These are phyloP conservation scores for Macropis europaea DNA, from an alignment of 2,888 invertebrate species.

Conservation along the genomic window DNA sequence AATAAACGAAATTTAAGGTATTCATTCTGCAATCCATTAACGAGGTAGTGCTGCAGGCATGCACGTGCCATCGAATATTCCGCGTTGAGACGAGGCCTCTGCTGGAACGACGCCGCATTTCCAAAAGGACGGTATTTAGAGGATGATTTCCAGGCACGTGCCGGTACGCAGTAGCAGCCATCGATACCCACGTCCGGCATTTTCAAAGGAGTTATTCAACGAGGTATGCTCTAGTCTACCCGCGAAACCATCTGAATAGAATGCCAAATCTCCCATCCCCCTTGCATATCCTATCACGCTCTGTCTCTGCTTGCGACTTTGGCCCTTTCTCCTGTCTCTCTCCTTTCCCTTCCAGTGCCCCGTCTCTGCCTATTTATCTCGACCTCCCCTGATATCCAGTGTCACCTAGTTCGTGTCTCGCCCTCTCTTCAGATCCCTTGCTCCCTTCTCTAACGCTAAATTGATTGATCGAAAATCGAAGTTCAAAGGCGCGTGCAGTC, in stretches of 20 bases:
- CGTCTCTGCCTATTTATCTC: not conserved
- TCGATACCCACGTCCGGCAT: conserved; percentile 63
- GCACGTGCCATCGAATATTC: conserved; percentile 14
- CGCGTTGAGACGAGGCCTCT: conserved; percentile 29
- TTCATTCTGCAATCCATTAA: conserved; percentile 39
- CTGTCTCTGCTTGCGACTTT: too few species aligned
- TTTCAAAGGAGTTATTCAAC: conserved; percentile 69
- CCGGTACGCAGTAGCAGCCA: conserved; percentile 59
- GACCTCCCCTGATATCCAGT: not conserved
- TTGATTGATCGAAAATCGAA: conserved; percentile 30
- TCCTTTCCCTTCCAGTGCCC: conserved; percentile 9
- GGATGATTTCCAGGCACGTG: conserved; percentile 68
- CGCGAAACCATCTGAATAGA: conserved; percentile 63
- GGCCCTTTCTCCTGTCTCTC: not conserved
- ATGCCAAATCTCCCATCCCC: conserved; percentile 58
- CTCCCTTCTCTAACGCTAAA: not conserved
- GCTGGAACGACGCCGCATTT: conserved; percentile 41
- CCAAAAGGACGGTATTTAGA: conserved; percentile 60
- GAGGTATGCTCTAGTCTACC: conserved; percentile 62
- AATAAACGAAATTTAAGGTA: conserved; percentile 34
- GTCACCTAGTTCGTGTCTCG: conserved; percentile 1
- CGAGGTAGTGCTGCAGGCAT: conserved; percentile 11
- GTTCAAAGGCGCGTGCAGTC: conserved; percentile 26
- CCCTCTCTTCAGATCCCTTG: not conserved
- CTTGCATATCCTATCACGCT: not conserved